Conservation (phyloP, 2,888 invertebrate species). For the Eupithecia vulgata region DNA sequence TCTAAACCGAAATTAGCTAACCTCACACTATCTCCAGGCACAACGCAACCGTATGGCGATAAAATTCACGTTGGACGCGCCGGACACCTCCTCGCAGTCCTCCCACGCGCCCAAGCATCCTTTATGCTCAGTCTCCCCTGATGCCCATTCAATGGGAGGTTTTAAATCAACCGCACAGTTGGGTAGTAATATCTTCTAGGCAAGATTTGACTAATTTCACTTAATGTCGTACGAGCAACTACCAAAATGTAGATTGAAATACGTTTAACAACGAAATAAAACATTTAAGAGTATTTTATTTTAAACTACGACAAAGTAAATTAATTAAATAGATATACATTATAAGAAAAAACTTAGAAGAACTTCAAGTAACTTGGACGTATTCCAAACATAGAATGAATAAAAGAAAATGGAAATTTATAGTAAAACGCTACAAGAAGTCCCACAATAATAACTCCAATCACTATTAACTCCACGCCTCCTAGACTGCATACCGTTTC, state of each 20-base stretch:
- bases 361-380: not conserved
- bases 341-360: not conserved
- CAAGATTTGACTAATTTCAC: not conserved
- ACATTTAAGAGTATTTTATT: not conserved
- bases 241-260: not conserved
- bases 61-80: too few relatives aligned
- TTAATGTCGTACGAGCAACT: not conserved
- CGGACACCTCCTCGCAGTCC: too few relatives aligned
- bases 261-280: not conserved
- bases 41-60: too few relatives aligned
- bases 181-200: not conserved
- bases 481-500: not conserved
- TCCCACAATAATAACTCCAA: not conserved
- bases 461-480: not conserved
- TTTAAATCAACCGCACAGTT: too few relatives aligned
- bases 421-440: not conserved
- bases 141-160: too few relatives aligned
- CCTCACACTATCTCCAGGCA: too few relatives aligned
- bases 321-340: not conserved
- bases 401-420: constrained; percentile 8
- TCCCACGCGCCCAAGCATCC: too few relatives aligned
- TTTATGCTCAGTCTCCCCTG: too few relatives aligned
- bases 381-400: not conserved
- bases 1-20: too few relatives aligned
- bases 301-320: not conserved